Percentiles rank a stretch among this genome's conserved stretches.
phyloP scores from a whole-genome alignment of 1,140 invertebrate species.

The Trachelipus rathkii region DNA sequence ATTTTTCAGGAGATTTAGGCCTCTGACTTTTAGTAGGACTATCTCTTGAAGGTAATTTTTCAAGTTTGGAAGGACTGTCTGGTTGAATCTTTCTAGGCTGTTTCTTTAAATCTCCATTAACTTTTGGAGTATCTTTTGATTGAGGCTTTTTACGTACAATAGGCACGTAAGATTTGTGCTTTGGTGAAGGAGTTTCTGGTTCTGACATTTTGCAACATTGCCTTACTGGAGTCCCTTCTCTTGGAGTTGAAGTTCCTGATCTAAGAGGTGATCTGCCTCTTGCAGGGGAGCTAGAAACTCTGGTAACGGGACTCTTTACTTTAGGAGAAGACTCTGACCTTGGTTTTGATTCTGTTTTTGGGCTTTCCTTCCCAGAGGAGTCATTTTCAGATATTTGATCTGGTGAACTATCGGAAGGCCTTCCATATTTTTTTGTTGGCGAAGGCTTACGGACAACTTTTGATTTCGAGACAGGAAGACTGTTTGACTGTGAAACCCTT shows the following conservation, averaged over 20 bases:
- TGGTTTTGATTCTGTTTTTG: neutral
- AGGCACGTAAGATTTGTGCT: neutral
- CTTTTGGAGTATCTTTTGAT: conserved; percentile 12
- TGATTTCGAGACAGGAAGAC: neutral
- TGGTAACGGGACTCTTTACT: conserved; percentile 16
- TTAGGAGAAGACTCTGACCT: neutral
- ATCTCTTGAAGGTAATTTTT: neutral
- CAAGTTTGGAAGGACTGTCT: neutral
- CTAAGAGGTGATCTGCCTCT: conserved; percentile 28
- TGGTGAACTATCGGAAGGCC: neutral
- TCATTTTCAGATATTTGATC: neutral
- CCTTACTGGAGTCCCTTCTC: conserved; percentile 34
- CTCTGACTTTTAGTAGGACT: conserved; percentile 29
- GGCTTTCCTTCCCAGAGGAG: neutral
- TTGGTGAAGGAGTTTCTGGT: neutral
- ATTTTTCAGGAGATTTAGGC: conserved; percentile 34
- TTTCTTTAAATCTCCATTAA: conserved; percentile 13
- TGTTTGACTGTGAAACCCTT: neutral
- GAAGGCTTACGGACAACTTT: neutral
- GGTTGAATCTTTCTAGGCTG: neutral
- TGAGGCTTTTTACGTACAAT: neutral
- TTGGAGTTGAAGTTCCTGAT: conserved; percentile 25
- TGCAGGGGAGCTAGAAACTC: conserved; percentile 23
- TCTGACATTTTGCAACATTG: conserved; percentile 31
- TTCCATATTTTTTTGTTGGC: neutral